Percentiles rank a stretch among this genome's conserved stretches.
These are phyloP conservation scores for Diplodus sargus DNA, from an alignment of 2,797 vertebrate genomes.

Conservation along the genomic window DNA sequence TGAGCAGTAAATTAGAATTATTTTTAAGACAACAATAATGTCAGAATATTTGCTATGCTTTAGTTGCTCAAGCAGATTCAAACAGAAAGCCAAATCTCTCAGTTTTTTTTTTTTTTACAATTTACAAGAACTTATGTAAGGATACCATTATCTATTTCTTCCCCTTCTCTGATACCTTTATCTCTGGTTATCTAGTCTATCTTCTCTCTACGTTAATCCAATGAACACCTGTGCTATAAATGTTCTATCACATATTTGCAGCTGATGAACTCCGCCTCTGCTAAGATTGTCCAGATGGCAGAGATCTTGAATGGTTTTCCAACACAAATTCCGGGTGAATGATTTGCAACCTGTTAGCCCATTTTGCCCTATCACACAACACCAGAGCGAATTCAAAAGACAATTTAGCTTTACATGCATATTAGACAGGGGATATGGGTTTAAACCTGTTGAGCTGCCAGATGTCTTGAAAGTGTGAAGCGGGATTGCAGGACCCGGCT, in stretches of 20 bases:
- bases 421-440: conserved; percentile 5
- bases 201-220: background rate
- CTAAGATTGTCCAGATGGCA: conserved; percentile 47
- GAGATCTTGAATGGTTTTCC: conserved; percentile 25
- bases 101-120: background rate
- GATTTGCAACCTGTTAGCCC: conserved; percentile 41
- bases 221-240: conserved; percentile 13
- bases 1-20: background rate
- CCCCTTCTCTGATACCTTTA: background rate
- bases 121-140: background rate
- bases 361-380: conserved; percentile 20
- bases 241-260: conserved; percentile 21
- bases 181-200: background rate
- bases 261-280: conserved; percentile 26
- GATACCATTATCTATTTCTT: background rate
- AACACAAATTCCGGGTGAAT: conserved; percentile 33
- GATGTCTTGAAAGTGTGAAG: conserved; percentile 37
- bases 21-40: background rate
- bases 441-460: conserved; percentile 46
- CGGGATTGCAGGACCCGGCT: background rate
- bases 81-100: background rate
- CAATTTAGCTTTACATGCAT: conserved; percentile 6
- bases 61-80: background rate
- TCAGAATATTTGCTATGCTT: background rate
- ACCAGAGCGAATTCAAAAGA: conserved; percentile 18